Conservation (phyloP, 2,797 vertebrate genomes). For the Gymnodraco acuticeps region DNA sequence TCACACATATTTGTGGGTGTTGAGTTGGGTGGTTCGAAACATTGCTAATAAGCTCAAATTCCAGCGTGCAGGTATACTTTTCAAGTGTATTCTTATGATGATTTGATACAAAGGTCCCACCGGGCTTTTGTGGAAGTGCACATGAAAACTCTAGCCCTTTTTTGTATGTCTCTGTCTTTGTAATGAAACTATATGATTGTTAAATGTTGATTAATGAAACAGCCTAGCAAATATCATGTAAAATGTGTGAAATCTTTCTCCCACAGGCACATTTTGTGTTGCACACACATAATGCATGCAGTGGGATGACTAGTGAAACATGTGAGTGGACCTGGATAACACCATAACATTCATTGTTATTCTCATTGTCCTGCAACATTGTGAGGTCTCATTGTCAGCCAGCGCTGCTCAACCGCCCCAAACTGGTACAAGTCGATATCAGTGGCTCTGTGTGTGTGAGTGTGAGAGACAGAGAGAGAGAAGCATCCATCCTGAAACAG, state of each 20-base stretch:
- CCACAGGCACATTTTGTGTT: background rate
- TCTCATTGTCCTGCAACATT: slow-evolving; percentile 49
- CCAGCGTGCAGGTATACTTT: background rate
- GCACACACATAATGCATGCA: slow-evolving; percentile 22
- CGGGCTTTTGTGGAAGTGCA: background rate
- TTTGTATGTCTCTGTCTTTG: background rate
- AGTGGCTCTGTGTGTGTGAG: background rate
- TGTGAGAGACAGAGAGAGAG: background rate
- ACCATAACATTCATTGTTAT: slow-evolving; percentile 35
- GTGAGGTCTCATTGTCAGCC: slow-evolving; percentile 50
- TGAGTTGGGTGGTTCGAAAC: background rate
- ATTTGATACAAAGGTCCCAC: background rate
- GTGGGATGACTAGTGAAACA: slow-evolving; percentile 13
- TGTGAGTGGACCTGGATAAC: slow-evolving; percentile 45
- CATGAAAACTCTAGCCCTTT: background rate
- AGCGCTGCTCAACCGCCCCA: slow-evolving; percentile 18
- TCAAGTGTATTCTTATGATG: background rate
- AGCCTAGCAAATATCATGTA: too few species aligned
- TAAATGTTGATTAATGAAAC: background rate
- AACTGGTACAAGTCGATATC: slow-evolving; percentile 55
- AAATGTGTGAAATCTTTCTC: background rate
- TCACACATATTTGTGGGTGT: background rate
- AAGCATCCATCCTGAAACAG: slow-evolving; percentile 39
- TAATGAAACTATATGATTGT: background rate
- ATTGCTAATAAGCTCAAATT: background rate